Base-by-base conservation (phyloP, 37 sponge, comb jelly and placozoan genomes). In the Mnemiopsis leidyi region DNA sequence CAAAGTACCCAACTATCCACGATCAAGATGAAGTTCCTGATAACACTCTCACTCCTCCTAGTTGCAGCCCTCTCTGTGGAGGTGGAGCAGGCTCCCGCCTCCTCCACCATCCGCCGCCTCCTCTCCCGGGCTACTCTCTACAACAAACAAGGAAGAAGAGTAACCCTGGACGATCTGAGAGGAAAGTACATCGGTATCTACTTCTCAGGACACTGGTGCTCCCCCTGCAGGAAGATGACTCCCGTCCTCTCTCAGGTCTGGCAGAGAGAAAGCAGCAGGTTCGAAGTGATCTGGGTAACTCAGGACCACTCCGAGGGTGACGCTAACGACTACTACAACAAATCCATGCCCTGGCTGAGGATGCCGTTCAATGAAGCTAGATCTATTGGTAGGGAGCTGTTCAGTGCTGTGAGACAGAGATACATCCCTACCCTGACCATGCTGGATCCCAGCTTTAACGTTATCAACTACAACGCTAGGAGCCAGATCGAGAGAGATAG, bases 301-400 rank as follows among this genome's bases (percentile, higher is more conserved):
- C 25, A 18, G 7, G 75, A 71, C 30, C 25, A 28, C 30, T 29
- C 25, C 75, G 25, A n/a, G 30, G 20, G 21, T 13, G 75, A 71
- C 7, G 25, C 75, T 71, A 28, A 71, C 30, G n/a, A n/a, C 75
- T 71, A 29, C 75, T 71, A 29, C 75, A 23, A 23, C 75, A 71
- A 18, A 25, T 23, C 5, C n/a, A 71, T 71, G 75, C n/a, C 75
- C 21, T 71, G 75, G 75, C 30, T 71, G 30, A 71, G 75, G 32
- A 92, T 98, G 7, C 96, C 96, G 32, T 98, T 37, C 92, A 68
- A 21, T 0, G 93, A 95, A 3, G 93, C 96, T 67, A 95, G 95
- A 1, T 94, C 37, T 48, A 48, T 48, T 48, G 61, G 61, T 48
- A 71, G 20, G 2, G 75, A 71, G 75, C 75, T 71, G 30, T 71